These are phyloP conservation scores for Trilocha varians DNA, from an alignment of 2,888 invertebrate genomes.

Conservation along the genomic window DNA sequence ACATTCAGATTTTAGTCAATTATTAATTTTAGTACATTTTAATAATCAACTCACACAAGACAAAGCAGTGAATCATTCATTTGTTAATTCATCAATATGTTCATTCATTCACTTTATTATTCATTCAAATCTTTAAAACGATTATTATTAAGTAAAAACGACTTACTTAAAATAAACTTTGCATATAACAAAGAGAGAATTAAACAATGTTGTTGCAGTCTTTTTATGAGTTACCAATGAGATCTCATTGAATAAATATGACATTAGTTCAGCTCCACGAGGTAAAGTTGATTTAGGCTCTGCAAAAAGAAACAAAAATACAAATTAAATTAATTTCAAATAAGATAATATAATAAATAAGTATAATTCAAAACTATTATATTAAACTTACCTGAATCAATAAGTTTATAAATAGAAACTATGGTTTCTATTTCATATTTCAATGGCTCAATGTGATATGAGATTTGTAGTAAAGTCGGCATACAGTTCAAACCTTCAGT, in stretches of 20 bases:
- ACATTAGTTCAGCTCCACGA: slow-evolving; percentile 75
- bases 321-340: not conserved
- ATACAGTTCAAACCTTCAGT: slow-evolving; percentile 36
- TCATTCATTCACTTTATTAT: too few species aligned
- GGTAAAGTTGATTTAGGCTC: slow-evolving; percentile 38
- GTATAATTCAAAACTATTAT: not conserved
- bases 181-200: slow-evolving; percentile 69
- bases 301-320: slow-evolving; percentile 19
- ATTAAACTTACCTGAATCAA: slow-evolving; percentile 38
- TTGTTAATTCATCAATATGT: too few species aligned
- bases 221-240: slow-evolving; percentile 71
- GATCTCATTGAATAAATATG: slow-evolving; percentile 77
- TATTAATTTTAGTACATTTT: too few species aligned
- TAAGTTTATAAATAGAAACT: slow-evolving; percentile 69
- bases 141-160: too few species aligned
- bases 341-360: too few species aligned
- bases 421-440: slow-evolving; percentile 68
- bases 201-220: slow-evolving; percentile 71
- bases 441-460: slow-evolving; percentile 58
- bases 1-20: too few species aligned
- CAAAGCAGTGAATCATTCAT: too few species aligned
- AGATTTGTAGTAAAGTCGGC: slow-evolving; percentile 55
- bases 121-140: too few species aligned
- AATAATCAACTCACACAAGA: too few species aligned
- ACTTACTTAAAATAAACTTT: slow-evolving; percentile 74